A percentile compares a stretch with the other conserved stretches of the same genome.
phyloP scores from a whole-genome alignment of 2,888 invertebrate species.

The Cosmia pyralina region DNA sequence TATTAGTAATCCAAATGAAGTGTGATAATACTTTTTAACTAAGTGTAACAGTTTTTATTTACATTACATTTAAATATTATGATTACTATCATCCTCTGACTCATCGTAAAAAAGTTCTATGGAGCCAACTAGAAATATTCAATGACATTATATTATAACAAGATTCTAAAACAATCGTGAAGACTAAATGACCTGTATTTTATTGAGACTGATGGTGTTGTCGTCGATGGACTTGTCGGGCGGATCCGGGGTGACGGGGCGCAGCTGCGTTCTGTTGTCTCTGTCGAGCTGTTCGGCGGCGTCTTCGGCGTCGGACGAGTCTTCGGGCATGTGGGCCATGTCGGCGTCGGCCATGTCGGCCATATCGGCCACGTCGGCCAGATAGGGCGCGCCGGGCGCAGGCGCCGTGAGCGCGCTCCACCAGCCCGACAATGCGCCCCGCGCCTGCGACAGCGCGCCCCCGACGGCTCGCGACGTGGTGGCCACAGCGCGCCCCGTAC shows the following conservation, averaged over 20 bases:
- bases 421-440: conserved; percentile 96
- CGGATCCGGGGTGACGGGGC: conserved; percentile 71
- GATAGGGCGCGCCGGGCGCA: conserved; percentile 46
- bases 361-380: conserved; percentile 3
- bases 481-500: conserved; percentile 96
- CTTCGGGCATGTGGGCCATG: conserved; percentile 37
- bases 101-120: conserved; percentile 50
- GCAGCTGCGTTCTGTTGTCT: conserved; percentile 67
- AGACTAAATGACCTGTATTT: conserved; percentile 77
- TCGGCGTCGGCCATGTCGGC: conserved; percentile 5
- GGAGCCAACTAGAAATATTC: conserved; percentile 48
- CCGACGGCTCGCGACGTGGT: conserved; percentile 90
- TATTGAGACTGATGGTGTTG: conserved; percentile 69
- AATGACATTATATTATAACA: conserved; percentile 40
- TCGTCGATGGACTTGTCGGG: conserved; percentile 83
- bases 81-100: conserved; percentile 39
- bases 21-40: conserved; percentile 20
- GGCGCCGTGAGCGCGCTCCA: conserved; percentile 91
- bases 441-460: conserved; percentile 96
- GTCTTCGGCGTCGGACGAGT: conserved; percentile 65
- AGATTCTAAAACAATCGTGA: conserved; percentile 33
- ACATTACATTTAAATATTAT: conserved; percentile 56
- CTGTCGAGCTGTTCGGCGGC: conserved; percentile 58
- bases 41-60: conserved; percentile 32
- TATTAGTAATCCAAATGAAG: conserved; percentile 34